Percentiles rank a stretch among this genome's conserved stretches.
phyloP scores from a whole-genome alignment of 2,888 invertebrate species.

The Acanthopleura granulata region DNA sequence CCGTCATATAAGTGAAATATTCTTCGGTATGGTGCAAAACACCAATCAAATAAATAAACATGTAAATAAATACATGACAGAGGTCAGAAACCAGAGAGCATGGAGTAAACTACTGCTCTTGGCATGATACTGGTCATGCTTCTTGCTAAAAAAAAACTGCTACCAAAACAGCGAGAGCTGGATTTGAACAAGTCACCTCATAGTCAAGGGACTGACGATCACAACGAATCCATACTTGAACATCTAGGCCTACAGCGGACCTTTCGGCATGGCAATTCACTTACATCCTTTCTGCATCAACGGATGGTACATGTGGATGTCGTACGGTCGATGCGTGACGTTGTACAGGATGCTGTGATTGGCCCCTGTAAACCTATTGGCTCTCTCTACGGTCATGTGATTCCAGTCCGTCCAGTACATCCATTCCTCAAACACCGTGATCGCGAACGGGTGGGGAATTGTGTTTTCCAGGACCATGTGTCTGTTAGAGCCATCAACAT shows the following conservation, averaged over 20 bases:
- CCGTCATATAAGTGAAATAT: no score
- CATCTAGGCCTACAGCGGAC: no score
- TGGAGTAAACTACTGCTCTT: no score
- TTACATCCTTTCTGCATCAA: constrained; percentile 78
- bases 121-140: no score
- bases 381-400: constrained; percentile 89
- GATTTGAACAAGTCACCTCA: no score
- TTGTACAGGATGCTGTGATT: constrained; percentile 83
- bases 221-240: no score
- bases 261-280: neutral
- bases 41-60: no score
- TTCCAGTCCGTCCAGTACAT: constrained; percentile 99
- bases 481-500: constrained; percentile 87
- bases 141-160: no score
- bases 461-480: constrained; percentile 80
- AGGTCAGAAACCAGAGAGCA: no score
- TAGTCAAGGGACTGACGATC: no score
- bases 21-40: neutral
- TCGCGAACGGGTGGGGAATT: constrained; percentile 89
- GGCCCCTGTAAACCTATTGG: constrained; percentile 85
- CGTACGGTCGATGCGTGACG: constrained; percentile 95
- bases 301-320: constrained; percentile 92
- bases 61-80: no score
- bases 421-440: constrained; percentile 73
- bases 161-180: no score